Evolutionary conservation across 2,888 invertebrate species (phyloP).

Genomic region (Rhagophthalmus giganteus): DNA sequence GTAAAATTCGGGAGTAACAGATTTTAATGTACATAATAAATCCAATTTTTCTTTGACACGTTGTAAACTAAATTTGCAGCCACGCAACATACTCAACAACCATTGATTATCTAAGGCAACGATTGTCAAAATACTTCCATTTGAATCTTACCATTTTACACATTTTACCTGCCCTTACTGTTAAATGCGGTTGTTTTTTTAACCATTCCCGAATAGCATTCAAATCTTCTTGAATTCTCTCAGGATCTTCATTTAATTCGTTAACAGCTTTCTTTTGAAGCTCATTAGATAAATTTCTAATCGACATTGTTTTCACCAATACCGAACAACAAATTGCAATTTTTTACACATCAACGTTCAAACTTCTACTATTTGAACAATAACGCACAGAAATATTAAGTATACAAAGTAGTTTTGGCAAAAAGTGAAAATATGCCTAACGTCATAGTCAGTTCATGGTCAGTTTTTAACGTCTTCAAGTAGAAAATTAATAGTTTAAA

Average conservation of each 20-base stretch:
- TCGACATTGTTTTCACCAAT: conserved; percentile 31
- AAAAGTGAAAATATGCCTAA: too few relatives aligned
- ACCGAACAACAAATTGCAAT: too few relatives aligned
- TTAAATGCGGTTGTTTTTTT: conserved; percentile 61
- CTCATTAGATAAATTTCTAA: conserved; percentile 47
- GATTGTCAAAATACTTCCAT: too few relatives aligned
- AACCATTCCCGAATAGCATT: conserved; percentile 62
- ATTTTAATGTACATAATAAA: conserved; percentile 62
- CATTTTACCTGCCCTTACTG: conserved; percentile 62
- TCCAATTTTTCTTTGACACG: conserved; percentile 61
- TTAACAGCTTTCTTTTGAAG: conserved; percentile 57
- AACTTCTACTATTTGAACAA: neutral
- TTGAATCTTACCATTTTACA: too few relatives aligned
- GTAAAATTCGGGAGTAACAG: conserved; percentile 63
- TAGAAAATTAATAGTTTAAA: neutral
- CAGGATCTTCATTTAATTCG: conserved; percentile 60
- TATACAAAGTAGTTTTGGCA: too few relatives aligned
- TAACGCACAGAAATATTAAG: too few relatives aligned
- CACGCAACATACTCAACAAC: conserved; percentile 59
- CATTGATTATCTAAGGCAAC: conserved; percentile 61
- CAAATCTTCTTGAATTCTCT: conserved; percentile 56
- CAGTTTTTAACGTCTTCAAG: too few relatives aligned
- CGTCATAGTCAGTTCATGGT: too few relatives aligned
- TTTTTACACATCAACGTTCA: too few relatives aligned
- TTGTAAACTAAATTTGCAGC: conserved; percentile 61